Base-by-base conservation (phyloP, 2,888 invertebrate genomes). In the Oxycera nigricornis region DNA sequence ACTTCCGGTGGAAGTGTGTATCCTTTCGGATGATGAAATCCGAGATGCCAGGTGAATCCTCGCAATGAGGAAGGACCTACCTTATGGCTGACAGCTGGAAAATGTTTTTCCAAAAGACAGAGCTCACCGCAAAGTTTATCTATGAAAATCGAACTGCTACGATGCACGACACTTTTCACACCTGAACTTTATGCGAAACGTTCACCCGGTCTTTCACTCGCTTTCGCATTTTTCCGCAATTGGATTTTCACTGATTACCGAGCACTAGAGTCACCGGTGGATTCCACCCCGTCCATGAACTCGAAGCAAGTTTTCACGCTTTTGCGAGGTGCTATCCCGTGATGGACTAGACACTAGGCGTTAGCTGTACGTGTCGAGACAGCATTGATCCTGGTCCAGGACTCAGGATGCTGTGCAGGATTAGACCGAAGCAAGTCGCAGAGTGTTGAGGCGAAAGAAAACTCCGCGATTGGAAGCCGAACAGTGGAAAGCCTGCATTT, bases 161-260 rank as follows among this genome's bases (percentile, higher is more conserved):
- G 26, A 41, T 24, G 24, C 52, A 70, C 70, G 3, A 9, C 22
- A 55, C 22, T 55, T 52, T 70, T 70, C 70, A 31, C 55, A 14
- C 6, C n/a, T n/a, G n/a, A 35, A 22, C 17, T 26, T 17, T 55
- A 50, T 55, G 41, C 26, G 55, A 52, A 20, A 4, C n/a, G 11
- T 70, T 24, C 20, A 35, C 39, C 1, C 30, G 31, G 55, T 31
- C 31, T 41, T 14, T 20, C 59, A 39, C 35, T 73, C 73, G 7
- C 17, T 72, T 14, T 73, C 73, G 55, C 59, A 26, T 31, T 76
- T 73, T 24, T 67, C 75, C 20, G 74, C 75, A 6, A 17, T 41
- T 11, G 70, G 67, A 24, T 68, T 50, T 39, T 76, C 75, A 28
- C 62, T 74, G 39, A 77, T 77, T 30, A 72, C 75, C 62, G 57